Evolutionary conservation across 2,113 vertebrate genomes (phyloP).

Genomic region (Caloenas nicobarica): DNA sequence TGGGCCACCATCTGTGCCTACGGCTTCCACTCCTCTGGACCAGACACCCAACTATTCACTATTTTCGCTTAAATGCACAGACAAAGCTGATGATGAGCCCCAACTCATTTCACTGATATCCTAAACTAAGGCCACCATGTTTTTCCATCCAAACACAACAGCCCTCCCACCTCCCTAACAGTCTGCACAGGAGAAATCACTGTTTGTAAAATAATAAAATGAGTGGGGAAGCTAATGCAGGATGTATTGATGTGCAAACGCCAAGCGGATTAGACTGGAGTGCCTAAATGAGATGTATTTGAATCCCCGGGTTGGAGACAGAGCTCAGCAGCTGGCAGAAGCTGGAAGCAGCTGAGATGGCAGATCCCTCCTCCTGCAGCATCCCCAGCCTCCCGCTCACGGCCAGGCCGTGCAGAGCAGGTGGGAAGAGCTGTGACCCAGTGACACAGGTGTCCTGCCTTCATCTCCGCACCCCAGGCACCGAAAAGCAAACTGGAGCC

Average conservation of each 20-base stretch:
- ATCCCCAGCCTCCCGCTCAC: neutral
- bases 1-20: neutral
- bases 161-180: neutral
- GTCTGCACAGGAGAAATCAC: neutral
- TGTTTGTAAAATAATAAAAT: neutral
- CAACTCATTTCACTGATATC: neutral
- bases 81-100: neutral
- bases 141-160: neutral
- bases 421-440: neutral
- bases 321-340: constrained; percentile 7
- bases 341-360: neutral
- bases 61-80: neutral
- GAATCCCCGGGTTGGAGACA: neutral
- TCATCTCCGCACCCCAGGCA: fast-evolving
- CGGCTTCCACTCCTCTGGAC: neutral
- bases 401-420: neutral
- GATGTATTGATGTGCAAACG: neutral
- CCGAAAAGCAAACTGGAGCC: neutral
- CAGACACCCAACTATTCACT: neutral
- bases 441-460: neutral
- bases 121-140: neutral
- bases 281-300: neutral
- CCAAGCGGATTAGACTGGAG: neutral
- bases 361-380: neutral
- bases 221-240: neutral